Base-by-base conservation (phyloP, 35 echinoderm and acorn worm genomes). In the Strongylocentrotus purpuratus region DNA sequence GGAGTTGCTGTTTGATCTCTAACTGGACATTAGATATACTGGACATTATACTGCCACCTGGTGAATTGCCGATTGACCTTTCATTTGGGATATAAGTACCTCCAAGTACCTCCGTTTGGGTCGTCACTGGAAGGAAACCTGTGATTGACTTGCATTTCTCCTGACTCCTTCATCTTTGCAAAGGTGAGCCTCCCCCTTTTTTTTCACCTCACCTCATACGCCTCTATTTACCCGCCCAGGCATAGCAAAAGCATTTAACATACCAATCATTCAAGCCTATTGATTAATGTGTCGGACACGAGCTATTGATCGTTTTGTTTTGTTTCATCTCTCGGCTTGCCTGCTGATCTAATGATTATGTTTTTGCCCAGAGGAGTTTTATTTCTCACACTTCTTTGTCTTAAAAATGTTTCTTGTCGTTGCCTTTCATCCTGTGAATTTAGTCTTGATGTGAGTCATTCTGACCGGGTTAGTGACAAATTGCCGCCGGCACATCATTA, bases 221-320 rank as follows among this genome's bases (percentile, higher is more conserved):
- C 32, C 87, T 17, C 87, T 89, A 31, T 89, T 17, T 45, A 89
- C 31, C n/a, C 5, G 31, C 25, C 45, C 87, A 41, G 45, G 33
- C 87, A 89, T 33, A 45, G 32, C 87, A 89, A 89, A 45, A 89
- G 33, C 87, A 89, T 45, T 89, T 89, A 89, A 45, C 87, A 89
- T 89, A 46, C 87, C 87, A 33, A 45, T 89, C 45, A 89, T 89
- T 89, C 87, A 89, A 46, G 45, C 87, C 32, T 89, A 89, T 89
- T 89, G 87, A 89, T 89, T 89, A 45, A 46, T 33, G 87, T 89
- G 87, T 89, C 12, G 87, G 33, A 33, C 87, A 89, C 87, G 25
- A 89, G 87, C 87, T 89, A 46, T 45, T 78, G 65, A 78, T 78
- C 65, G 28, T 78, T 78, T 55, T 55, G 65, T 78, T 7, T 78